Conservation (phyloP, 1,140 invertebrate genomes). For the Gryon sp. region DNA sequence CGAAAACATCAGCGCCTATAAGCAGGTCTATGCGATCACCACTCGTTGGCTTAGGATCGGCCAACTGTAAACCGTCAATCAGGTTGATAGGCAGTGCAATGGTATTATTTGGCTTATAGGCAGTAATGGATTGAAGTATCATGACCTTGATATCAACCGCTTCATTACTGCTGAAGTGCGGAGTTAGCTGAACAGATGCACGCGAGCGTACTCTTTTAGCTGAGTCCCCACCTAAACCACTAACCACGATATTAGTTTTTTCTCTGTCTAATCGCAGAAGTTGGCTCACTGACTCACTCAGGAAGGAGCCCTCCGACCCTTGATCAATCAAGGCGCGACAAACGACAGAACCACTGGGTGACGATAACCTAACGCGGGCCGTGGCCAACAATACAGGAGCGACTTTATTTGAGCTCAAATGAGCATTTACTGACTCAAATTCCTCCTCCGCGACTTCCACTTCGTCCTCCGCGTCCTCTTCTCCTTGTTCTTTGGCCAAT, state of each 20-base stretch:
- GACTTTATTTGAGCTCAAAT: background rate
- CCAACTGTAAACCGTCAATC: no score
- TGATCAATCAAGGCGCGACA: background rate
- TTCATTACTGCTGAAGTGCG: no score
- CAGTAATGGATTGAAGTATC: no score
- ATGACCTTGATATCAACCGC: no score
- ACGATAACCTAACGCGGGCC: background rate
- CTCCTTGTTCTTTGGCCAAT: background rate
- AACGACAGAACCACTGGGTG: background rate
- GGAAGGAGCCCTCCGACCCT: background rate
- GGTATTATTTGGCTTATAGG: no score
- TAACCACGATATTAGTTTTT: background rate
- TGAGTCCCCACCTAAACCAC: background rate
- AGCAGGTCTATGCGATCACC: no score
- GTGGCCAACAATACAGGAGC: background rate
- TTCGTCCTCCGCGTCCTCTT: background rate
- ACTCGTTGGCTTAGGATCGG: no score
- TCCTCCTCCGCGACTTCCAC: background rate
- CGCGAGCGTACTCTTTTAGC: no score
- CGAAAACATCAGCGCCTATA: no score
- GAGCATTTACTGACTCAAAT: no score
- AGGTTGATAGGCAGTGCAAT: no score
- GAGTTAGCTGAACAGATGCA: no score
- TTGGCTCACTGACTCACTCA: background rate
- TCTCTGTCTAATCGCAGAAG: background rate